Percentiles rank a stretch among this genome's conserved stretches.
Conservation (phyloP, 2,113 vertebrate genomes). For the Triplophysa siluroides region DNA sequence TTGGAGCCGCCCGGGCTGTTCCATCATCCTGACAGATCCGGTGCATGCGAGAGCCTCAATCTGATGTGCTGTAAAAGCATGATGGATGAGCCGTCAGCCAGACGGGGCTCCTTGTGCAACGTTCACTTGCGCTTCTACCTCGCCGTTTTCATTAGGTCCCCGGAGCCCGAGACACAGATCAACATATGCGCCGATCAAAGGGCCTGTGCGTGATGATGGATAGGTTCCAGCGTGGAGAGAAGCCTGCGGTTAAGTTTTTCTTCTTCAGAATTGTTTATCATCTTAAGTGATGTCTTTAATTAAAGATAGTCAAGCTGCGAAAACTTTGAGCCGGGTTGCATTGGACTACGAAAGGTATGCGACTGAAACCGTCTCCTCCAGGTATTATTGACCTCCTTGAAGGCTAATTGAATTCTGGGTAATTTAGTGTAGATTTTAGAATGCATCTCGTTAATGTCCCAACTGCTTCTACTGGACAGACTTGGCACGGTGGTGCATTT, state of each 20-base stretch:
- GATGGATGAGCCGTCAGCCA: constrained; percentile 57
- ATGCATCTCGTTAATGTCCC: neutral
- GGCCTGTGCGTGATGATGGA: constrained; percentile 29
- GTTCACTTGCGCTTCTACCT: constrained; percentile 48
- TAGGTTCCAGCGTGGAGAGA: neutral
- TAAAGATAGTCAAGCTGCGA: neutral
- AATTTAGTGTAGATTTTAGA: constrained; percentile 9
- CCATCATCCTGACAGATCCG: constrained; percentile 64
- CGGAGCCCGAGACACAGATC: constrained; percentile 23
- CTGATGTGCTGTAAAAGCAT: constrained; percentile 61
- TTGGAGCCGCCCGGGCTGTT: constrained; percentile 39
- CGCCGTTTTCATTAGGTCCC: constrained; percentile 27
- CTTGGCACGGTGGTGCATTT: neutral
- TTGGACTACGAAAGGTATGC: too few species aligned
- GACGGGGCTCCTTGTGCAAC: constrained; percentile 27
- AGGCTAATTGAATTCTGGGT: neutral
- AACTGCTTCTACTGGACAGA: neutral
- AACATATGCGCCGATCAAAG: constrained; percentile 45
- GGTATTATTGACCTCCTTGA: neutral
- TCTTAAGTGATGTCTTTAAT: constrained; percentile 23
- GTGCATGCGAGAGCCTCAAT: constrained; percentile 44
- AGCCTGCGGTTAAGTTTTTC: neutral
- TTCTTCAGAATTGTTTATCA: constrained; percentile 14
- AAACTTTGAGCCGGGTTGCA: neutral
- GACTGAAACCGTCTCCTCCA: too few species aligned